Percentiles rank a stretch among this genome's conserved stretches.
These are phyloP conservation scores for Aethina tumida DNA, from an alignment of 1,140 invertebrate species.

Conservation along the genomic window DNA sequence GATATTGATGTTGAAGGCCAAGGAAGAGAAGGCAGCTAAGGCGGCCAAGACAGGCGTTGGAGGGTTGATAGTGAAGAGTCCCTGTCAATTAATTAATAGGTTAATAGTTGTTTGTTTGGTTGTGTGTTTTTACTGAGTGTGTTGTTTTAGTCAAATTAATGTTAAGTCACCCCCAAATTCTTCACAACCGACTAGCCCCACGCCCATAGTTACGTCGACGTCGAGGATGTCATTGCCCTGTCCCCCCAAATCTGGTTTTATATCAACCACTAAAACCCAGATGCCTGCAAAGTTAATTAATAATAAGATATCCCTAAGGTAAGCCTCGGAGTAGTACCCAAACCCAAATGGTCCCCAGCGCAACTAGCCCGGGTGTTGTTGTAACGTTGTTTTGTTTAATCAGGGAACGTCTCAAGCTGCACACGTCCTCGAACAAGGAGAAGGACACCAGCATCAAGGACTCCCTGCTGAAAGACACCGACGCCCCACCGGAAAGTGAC, in stretches of 20 bases:
- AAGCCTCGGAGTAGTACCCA: not conserved
- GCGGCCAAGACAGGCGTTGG: slow-evolving; percentile 15
- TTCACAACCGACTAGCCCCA: slow-evolving; percentile 23
- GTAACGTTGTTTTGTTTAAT: slow-evolving; percentile 1
- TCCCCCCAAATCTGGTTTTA: slow-evolving; percentile 16
- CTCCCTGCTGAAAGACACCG: slow-evolving; percentile 18
- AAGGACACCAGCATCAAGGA: slow-evolving; percentile 21
- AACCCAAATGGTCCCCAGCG: not conserved
- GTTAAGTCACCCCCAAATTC: slow-evolving; percentile 11
- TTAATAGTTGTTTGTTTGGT: not conserved
- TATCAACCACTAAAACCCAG: slow-evolving; percentile 6
- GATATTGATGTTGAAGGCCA: slow-evolving; percentile 66
- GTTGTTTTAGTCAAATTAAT: not conserved
- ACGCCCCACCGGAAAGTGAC: slow-evolving; percentile 11
- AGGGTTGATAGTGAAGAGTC: slow-evolving; percentile 5
- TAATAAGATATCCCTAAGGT: slow-evolving; percentile 24
- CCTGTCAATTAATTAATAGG: not conserved
- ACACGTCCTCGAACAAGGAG: slow-evolving; percentile 22
- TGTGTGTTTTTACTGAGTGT: too few relatives aligned
- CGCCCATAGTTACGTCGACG: slow-evolving; percentile 7
- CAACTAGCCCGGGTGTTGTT: not conserved
- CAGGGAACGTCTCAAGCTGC: slow-evolving; percentile 27
- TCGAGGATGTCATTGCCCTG: slow-evolving; percentile 20
- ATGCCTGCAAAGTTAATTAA: slow-evolving; percentile 18
- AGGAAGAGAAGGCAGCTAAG: slow-evolving; percentile 54